These are phyloP conservation scores for Caracal caracal DNA, from an alignment of 2,113 vertebrate species.

Conservation along the genomic window DNA sequence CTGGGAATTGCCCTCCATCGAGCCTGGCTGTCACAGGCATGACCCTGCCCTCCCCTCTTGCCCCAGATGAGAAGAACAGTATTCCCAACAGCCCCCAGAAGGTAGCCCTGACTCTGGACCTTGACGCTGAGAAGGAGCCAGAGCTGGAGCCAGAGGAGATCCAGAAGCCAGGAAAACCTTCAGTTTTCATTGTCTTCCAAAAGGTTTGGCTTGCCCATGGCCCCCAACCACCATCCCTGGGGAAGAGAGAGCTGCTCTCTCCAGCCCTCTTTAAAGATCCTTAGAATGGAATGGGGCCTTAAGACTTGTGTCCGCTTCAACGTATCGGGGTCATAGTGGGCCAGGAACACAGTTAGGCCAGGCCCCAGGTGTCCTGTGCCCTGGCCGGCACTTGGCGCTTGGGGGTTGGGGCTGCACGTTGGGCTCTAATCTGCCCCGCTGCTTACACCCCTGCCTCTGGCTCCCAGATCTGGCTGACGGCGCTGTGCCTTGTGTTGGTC, in stretches of 20 bases:
- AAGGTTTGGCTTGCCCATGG: constrained; percentile 82
- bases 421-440: neutral
- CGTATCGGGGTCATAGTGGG: neutral
- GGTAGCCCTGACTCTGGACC: constrained; percentile 77
- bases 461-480: constrained; percentile 91
- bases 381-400: neutral
- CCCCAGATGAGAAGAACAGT: constrained; percentile 68
- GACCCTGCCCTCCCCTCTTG: neutral
- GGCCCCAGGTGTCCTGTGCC: neutral
- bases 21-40: neutral
- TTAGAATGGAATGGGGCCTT: neutral
- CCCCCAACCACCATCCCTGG: neutral
- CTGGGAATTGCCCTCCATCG: neutral
- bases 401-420: neutral
- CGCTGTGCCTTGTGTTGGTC: constrained; percentile 91
- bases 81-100: constrained; percentile 60
- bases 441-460: constrained; percentile 18
- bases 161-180: constrained; percentile 79
- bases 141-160: neutral
- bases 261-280: neutral
- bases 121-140: constrained; percentile 63
- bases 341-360: neutral
- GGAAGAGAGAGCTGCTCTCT: neutral
- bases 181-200: constrained; percentile 85
- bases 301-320: neutral